phyloP scores from a whole-genome alignment of 2,888 invertebrate species.

The Fragum sueziense region DNA sequence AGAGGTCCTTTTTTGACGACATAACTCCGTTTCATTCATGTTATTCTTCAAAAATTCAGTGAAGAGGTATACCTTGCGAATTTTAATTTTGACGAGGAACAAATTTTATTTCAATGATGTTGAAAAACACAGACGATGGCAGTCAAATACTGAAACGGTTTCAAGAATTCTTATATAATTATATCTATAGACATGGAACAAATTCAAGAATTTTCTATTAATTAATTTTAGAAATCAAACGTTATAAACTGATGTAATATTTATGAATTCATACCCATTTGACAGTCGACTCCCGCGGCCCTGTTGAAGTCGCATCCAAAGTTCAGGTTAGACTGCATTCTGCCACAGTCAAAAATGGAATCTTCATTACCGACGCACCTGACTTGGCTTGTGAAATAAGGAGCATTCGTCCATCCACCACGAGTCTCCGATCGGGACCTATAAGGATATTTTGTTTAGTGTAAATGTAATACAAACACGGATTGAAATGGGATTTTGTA shows the following conservation, averaged over 20 bases:
- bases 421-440: neutral
- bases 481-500: too few relatives aligned
- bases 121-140: too few relatives aligned
- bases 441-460: too few relatives aligned
- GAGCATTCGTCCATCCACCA: neutral
- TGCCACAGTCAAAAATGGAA: constrained; percentile 10
- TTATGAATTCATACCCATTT: constrained; percentile 2
- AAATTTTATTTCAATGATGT: too few relatives aligned
- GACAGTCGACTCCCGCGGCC: constrained; percentile 13
- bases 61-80: too few relatives aligned
- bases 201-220: neutral
- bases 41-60: too few relatives aligned
- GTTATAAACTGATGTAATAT: neutral
- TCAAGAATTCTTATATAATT: neutral
- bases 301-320: constrained; percentile 17
- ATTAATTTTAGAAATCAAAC: neutral
- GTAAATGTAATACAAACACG: too few relatives aligned
- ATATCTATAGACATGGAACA: neutral
- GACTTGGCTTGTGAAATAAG: neutral
- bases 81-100: too few relatives aligned
- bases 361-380: neutral
- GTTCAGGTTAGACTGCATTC: neutral
- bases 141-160: too few relatives aligned
- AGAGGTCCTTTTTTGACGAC: too few relatives aligned
- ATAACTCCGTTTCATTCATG: too few relatives aligned